Percentiles rank a stretch among this genome's conserved stretches.
phyloP scores from a whole-genome alignment of 2,113 vertebrate genomes.

The Brienomyrus brachyistius region DNA sequence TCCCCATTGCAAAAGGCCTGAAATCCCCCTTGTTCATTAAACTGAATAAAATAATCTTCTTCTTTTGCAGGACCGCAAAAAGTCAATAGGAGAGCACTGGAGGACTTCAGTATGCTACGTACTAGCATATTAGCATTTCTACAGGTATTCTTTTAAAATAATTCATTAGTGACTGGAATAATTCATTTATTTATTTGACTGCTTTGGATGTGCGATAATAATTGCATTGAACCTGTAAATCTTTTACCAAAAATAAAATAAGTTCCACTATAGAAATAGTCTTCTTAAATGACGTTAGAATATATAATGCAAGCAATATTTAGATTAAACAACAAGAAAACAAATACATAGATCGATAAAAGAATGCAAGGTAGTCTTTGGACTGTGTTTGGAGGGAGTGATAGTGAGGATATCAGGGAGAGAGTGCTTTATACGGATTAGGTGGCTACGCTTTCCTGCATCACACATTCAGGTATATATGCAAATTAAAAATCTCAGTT shows the following conservation, averaged over 20 bases:
- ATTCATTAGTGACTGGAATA: background rate
- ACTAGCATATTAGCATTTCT: background rate
- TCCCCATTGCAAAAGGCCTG: background rate
- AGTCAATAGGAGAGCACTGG: background rate
- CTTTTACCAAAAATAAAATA: background rate
- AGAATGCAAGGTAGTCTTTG: background rate
- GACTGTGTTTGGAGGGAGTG: background rate
- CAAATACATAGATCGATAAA: background rate
- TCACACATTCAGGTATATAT: background rate
- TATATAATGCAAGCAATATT: background rate
- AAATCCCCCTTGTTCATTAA: background rate
- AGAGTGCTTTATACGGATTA: background rate
- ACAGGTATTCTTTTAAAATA: background rate
- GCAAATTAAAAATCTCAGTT: background rate
- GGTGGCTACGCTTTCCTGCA: background rate
- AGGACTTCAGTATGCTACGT: background rate
- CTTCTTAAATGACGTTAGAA: background rate
- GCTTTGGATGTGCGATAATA: background rate
- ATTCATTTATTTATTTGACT: background rate
- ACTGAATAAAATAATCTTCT: background rate
- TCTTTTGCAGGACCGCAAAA: background rate
- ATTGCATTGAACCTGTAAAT: background rate
- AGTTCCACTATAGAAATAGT: background rate
- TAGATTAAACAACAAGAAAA: background rate
- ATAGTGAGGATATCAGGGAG: background rate